These are phyloP conservation scores for Apostichopus japonicus DNA, from an alignment of 35 echinoderm and acorn worm genomes.

Conservation along the genomic window DNA sequence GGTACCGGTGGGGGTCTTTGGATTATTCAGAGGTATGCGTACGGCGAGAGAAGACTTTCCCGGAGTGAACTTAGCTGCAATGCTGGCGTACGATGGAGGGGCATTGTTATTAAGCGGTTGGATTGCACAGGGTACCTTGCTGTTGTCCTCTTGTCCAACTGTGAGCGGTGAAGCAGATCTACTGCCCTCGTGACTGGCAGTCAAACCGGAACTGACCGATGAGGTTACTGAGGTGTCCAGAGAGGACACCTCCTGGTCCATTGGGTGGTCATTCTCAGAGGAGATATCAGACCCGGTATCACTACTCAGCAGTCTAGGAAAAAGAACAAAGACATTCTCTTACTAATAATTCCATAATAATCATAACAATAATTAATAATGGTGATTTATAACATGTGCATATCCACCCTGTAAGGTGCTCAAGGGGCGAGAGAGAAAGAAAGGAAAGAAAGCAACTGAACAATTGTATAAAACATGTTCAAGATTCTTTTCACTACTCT, in stretches of 20 bases:
- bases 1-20: slow-evolving; percentile 11
- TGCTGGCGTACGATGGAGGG: background rate
- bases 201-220: slow-evolving; percentile 64
- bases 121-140: background rate
- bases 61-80: background rate
- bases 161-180: slow-evolving; percentile 33
- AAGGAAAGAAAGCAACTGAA: no score
- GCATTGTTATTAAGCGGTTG: background rate
- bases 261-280: slow-evolving; percentile 56
- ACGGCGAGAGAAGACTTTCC: background rate
- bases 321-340: background rate
- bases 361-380: no score
- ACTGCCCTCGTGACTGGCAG: slow-evolving; percentile 67
- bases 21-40: background rate
- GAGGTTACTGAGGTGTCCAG: slow-evolving; percentile 78
- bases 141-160: background rate
- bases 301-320: slow-evolving; percentile 12
- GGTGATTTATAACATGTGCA: no score
- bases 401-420: no score
- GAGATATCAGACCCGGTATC: slow-evolving; percentile 50
- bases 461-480: no score
- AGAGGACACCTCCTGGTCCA: slow-evolving; percentile 71
- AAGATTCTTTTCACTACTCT: no score
- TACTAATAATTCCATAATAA: no score
- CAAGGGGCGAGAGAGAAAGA: no score